Evolutionary conservation across 2,113 vertebrate species (phyloP).

Genomic region (Suncus etruscus): DNA sequence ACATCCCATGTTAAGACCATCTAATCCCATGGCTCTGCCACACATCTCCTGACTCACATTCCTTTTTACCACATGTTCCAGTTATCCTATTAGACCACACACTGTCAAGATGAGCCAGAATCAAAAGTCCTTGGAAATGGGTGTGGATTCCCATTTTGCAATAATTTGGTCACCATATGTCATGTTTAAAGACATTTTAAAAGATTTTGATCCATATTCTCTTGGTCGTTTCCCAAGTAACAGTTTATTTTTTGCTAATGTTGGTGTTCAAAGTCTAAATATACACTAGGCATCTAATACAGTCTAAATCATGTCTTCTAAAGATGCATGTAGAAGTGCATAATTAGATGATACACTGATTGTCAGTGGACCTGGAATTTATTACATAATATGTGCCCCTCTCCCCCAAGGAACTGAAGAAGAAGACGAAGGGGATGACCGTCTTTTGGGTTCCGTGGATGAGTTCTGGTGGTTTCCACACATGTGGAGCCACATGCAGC

Average conservation of each 20-base stretch:
- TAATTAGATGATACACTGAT: neutral
- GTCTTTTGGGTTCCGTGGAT: conserved; percentile 92
- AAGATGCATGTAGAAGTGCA: neutral
- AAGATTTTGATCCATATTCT: neutral
- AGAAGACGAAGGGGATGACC: conserved; percentile 96
- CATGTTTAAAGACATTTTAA: neutral
- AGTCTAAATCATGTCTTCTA: neutral
- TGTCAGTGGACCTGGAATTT: neutral
- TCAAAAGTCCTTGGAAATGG: neutral
- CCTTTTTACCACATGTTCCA: neutral
- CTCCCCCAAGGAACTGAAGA: conserved; percentile 91
- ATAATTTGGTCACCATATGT: neutral
- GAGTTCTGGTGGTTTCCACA: conserved; percentile 99
- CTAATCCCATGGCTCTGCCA: neutral
- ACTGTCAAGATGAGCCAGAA: neutral
- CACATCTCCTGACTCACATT: neutral
- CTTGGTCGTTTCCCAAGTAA: neutral
- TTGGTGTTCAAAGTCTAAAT: neutral
- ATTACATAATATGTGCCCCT: neutral
- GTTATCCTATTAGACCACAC: conserved; percentile 12
- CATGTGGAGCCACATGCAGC: conserved; percentile 99
- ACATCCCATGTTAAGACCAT: neutral
- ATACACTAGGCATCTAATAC: neutral
- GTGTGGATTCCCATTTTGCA: neutral
- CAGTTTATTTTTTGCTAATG: neutral